Conservation (phyloP, 2,113 vertebrate species). For the Bettongia penicillata region DNA sequence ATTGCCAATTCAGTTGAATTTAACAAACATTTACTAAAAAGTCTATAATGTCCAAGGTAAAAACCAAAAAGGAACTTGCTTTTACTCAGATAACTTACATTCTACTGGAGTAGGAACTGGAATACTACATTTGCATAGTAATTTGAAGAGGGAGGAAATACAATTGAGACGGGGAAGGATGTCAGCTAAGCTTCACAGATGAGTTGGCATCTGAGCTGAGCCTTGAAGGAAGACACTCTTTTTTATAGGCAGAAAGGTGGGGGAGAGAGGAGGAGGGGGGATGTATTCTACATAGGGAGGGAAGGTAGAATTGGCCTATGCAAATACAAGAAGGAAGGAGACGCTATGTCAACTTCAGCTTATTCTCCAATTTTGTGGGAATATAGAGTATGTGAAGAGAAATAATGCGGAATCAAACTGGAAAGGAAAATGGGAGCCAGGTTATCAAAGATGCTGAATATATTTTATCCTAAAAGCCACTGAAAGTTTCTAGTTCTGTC, state of each 20-base stretch:
- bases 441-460: not conserved
- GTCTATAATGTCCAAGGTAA: not conserved
- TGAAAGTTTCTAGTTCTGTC: not conserved
- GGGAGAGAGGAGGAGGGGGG: not conserved
- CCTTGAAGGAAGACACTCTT: not conserved
- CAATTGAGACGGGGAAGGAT: not conserved
- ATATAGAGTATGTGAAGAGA: not conserved
- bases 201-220: not conserved
- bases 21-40: not conserved
- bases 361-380: not conserved
- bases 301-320: not conserved
- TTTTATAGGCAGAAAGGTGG: not conserved
- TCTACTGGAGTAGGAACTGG: not conserved
- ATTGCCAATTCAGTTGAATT: not conserved
- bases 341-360: not conserved
- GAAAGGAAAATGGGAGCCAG: not conserved
- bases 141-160: not conserved
- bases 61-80: not conserved
- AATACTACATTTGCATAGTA: not conserved
- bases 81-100: not conserved
- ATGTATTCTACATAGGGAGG: not conserved
- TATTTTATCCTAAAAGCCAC: not conserved
- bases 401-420: not conserved
- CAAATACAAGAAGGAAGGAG: not conserved
- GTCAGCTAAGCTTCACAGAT: not conserved